These are phyloP conservation scores for Piezodorus guildinii DNA, from an alignment of 1,140 invertebrate species.

Conservation along the genomic window DNA sequence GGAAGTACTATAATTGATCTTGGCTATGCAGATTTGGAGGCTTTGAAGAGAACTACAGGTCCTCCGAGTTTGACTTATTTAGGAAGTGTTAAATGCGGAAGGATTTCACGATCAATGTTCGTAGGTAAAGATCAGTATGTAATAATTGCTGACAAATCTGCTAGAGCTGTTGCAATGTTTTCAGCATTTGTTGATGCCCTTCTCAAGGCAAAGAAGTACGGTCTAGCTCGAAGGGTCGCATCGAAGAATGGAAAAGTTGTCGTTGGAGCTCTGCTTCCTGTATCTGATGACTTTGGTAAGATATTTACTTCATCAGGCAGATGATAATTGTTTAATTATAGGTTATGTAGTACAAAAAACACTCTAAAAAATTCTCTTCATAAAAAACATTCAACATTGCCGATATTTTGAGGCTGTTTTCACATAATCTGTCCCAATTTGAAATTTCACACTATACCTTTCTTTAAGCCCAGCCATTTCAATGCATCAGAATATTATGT, in stretches of 20 bases:
- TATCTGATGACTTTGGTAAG: conserved; percentile 22
- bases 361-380: no score
- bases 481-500: no score
- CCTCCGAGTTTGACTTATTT: conserved; percentile 14
- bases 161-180: conserved; percentile 9
- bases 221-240: conserved; percentile 16
- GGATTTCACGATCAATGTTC: conserved; percentile 15
- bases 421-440: no score
- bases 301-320: neutral
- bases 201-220: conserved; percentile 10
- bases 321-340: no score
- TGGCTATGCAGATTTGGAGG: conserved; percentile 20
- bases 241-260: conserved; percentile 20
- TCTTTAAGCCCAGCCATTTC: no score
- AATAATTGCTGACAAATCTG: conserved; percentile 1
- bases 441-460: no score
- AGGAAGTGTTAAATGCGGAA: conserved; percentile 6
- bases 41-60: conserved; percentile 18
- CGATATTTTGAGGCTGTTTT: no score
- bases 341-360: no score
- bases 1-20: conserved; percentile 16
- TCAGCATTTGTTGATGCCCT: conserved; percentile 21
- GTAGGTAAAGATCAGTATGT: conserved; percentile 19
- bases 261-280: conserved; percentile 17
- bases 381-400: no score